These are phyloP conservation scores for Branchellion lobata DNA, from an alignment of 2,888 invertebrate species.

Conservation along the genomic window DNA sequence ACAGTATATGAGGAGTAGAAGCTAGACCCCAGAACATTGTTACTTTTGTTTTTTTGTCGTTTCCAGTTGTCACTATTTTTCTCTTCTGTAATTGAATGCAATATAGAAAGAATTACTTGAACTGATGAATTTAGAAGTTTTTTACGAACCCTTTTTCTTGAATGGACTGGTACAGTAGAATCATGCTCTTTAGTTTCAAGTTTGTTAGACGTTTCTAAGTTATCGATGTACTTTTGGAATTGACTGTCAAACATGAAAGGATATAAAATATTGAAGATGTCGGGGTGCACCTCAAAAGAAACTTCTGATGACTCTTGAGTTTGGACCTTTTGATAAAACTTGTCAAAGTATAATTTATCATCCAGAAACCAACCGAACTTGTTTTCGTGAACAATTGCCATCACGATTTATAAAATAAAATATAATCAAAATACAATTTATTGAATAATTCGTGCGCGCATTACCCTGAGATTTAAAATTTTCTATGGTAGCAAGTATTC, in stretches of 20 bases:
- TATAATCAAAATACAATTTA: no score
- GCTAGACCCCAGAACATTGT: no score
- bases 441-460: no score
- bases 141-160: neutral
- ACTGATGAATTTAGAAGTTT: neutral
- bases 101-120: neutral
- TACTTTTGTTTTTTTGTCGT: neutral
- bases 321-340: neutral
- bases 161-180: neutral
- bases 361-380: neutral
- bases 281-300: neutral
- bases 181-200: neutral
- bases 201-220: neutral
- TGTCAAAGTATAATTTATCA: neutral
- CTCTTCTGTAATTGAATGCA: neutral
- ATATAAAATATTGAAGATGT: neutral
- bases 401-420: no score
- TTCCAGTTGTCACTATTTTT: slow-evolving; percentile 8
- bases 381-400: neutral
- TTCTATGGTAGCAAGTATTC: no score
- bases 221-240: neutral
- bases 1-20: no score
- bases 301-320: neutral
- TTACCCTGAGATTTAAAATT: no score
- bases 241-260: slow-evolving; percentile 19